phyloP scores from a whole-genome alignment of 1,140 invertebrate species.

The Theocolax elegans region DNA sequence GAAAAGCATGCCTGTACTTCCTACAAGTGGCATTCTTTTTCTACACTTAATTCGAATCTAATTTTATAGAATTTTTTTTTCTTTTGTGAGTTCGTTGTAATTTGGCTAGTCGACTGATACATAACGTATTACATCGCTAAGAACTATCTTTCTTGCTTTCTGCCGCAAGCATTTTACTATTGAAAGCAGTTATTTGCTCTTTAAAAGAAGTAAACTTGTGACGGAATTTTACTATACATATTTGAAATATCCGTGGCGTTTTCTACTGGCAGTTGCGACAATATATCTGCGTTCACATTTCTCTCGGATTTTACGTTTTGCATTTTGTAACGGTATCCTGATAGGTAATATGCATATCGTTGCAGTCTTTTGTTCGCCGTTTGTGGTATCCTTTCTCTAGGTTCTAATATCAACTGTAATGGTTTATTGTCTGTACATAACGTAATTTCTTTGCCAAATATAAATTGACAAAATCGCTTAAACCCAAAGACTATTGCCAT shows the following conservation, averaged over 20 bases:
- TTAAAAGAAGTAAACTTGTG: background rate
- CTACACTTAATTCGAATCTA: constrained; percentile 33
- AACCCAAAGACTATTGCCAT: too few relatives aligned
- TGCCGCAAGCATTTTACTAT: constrained; percentile 1
- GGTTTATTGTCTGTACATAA: background rate
- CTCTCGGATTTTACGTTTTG: background rate
- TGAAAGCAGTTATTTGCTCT: background rate
- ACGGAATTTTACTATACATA: too few relatives aligned
- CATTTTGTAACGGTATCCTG: background rate
- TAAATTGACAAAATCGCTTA: background rate
- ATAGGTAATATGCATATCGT: background rate
- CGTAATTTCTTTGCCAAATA: background rate
- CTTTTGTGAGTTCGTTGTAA: background rate
- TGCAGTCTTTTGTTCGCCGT: background rate
- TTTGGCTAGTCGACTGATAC: background rate
- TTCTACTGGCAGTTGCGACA: background rate
- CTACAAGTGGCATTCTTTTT: constrained; percentile 46
- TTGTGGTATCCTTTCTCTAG: background rate
- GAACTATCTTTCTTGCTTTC: constrained; percentile 2
- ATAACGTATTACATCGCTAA: constrained; percentile 15
- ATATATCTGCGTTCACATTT: background rate
- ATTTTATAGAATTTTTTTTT: constrained; percentile 10
- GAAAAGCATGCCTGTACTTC: constrained; percentile 59
- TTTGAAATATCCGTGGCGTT: too few relatives aligned
- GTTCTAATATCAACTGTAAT: background rate